phyloP scores from a whole-genome alignment of 2,888 invertebrate genomes.

The Temnothorax ravouxi region DNA sequence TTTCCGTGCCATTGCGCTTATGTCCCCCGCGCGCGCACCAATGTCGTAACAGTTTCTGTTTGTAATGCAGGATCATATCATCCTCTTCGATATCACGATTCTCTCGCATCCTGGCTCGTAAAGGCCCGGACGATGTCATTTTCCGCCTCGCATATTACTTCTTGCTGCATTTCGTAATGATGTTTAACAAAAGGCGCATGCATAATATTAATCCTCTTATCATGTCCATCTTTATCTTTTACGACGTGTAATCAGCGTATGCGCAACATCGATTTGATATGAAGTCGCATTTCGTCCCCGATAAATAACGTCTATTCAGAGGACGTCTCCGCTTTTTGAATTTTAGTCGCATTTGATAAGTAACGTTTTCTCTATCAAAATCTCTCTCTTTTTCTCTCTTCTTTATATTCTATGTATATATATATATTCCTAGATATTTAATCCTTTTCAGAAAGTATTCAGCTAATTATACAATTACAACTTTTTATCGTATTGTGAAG shows the following conservation, averaged over 20 bases:
- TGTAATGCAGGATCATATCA: constrained; percentile 54
- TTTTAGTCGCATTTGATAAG: background rate
- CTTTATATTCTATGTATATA: background rate
- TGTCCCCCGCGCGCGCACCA: constrained; percentile 32
- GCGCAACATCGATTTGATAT: background rate
- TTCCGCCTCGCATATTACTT: constrained; percentile 49
- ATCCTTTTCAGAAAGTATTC: background rate
- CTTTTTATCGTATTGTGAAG: background rate
- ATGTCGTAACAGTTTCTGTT: constrained; percentile 59
- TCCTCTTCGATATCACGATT: constrained; percentile 44
- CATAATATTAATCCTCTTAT: constrained; percentile 40
- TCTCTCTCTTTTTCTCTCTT: background rate
- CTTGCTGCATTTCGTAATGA: constrained; percentile 1
- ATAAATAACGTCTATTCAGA: background rate
- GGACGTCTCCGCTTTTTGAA: background rate
- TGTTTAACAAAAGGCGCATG: constrained; percentile 44
- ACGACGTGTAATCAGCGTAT: constrained; percentile 12
- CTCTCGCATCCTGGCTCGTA: constrained; percentile 43
- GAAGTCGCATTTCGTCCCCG: background rate
- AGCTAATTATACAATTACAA: background rate
- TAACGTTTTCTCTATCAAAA: constrained; percentile 4
- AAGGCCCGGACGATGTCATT: constrained; percentile 53
- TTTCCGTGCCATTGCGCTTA: constrained; percentile 41
- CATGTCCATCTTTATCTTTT: background rate
- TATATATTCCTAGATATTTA: background rate